Evolutionary conservation across 2,888 invertebrate species (phyloP).

Genomic region (Lissocephala sabroskyi): DNA sequence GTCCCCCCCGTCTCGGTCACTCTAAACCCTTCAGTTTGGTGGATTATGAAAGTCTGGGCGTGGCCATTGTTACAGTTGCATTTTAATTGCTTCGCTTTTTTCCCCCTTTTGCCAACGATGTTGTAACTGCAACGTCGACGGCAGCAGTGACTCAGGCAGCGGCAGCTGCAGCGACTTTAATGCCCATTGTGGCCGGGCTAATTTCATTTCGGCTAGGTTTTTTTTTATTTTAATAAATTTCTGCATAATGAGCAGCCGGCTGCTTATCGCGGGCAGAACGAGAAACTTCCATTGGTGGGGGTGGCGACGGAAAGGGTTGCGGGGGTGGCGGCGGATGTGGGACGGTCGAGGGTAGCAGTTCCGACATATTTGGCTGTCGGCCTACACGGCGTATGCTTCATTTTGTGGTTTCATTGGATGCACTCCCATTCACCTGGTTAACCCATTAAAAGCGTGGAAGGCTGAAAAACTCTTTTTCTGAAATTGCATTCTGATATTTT

Average conservation of each 20-base stretch:
- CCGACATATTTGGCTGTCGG: constrained; percentile 11
- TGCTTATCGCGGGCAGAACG: no score
- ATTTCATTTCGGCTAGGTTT: constrained; percentile 25
- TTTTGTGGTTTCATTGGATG: constrained; percentile 17
- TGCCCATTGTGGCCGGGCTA: constrained; percentile 19
- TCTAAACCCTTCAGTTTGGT: constrained; percentile 6
- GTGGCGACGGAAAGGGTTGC: no score
- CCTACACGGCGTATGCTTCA: constrained; percentile 31
- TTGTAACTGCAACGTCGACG: no score
- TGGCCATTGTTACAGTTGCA: constrained; percentile 7
- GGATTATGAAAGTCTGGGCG: constrained; percentile 20
- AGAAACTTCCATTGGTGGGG: no score
- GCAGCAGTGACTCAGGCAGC: no score
- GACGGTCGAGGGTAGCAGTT: not conserved
- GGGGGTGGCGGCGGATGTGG: no score
- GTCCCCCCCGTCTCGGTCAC: no score
- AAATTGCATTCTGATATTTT: no score
- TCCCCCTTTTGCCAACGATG: not conserved
- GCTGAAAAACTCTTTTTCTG: no score
- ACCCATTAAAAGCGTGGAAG: no score
- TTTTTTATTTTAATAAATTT: not conserved
- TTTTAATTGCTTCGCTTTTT: constrained; percentile 23
- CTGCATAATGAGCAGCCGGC: constrained; percentile 2
- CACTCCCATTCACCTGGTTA: no score
- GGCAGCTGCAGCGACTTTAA: constrained; percentile 15